Evolutionary conservation across 2,888 invertebrate genomes (phyloP).

Genomic region (Bhutanitis thaidina): DNA sequence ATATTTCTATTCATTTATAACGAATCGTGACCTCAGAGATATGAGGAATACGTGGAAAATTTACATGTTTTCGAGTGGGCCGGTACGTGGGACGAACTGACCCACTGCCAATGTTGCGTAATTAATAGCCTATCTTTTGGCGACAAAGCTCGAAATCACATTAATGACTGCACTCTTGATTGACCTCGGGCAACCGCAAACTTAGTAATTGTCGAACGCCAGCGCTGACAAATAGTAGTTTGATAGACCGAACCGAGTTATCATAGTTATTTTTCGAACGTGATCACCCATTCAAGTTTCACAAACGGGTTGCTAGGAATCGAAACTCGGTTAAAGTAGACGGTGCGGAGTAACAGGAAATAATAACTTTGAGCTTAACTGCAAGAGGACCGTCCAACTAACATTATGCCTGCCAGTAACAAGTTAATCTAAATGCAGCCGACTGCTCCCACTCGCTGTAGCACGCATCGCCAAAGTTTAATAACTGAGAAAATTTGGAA

Average conservation of each 20-base stretch:
- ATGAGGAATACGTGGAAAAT: constrained; percentile 12
- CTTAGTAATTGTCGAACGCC: constrained; percentile 35
- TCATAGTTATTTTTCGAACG: constrained; percentile 60
- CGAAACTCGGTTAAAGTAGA: constrained; percentile 72
- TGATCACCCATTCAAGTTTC: constrained; percentile 74
- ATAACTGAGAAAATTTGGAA: constrained; percentile 66
- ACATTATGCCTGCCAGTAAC: constrained; percentile 78
- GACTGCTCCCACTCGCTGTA: constrained; percentile 58
- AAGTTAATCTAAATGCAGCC: constrained; percentile 78
- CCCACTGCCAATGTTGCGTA: constrained; percentile 10
- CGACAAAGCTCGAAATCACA: constrained; percentile 7
- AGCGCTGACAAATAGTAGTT: constrained; percentile 54
- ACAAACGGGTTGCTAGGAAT: constrained; percentile 66
- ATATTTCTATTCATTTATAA: constrained; percentile 9
- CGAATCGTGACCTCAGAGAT: constrained; percentile 9
- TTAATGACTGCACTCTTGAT: neutral
- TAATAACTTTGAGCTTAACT: constrained; percentile 76
- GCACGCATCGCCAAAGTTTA: constrained; percentile 71
- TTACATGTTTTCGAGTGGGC: constrained; percentile 14
- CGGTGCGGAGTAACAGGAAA: constrained; percentile 71
- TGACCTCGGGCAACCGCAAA: constrained; percentile 12
- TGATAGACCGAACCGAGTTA: constrained; percentile 58
- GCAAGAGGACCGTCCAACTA: constrained; percentile 67
- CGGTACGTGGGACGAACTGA: constrained; percentile 15
- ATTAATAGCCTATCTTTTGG: constrained; percentile 10